A percentile compares a stretch with the other conserved stretches of the same genome.
phyloP scores from a whole-genome alignment of 23 tunicate species.

The Ciona savignyi region DNA sequence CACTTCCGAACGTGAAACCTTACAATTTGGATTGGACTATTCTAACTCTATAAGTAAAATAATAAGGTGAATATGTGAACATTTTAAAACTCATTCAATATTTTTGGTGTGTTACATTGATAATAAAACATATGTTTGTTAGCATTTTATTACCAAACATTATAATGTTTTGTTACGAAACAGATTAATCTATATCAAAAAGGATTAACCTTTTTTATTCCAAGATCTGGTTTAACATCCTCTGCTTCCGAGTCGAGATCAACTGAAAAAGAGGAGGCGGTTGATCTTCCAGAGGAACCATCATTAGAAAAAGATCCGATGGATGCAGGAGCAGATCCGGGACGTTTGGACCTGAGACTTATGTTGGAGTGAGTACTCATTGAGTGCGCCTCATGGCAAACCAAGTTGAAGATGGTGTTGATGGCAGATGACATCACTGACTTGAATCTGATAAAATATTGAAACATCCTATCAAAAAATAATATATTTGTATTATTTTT shows the following conservation, averaged over 20 bases:
- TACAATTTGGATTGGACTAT: too few species aligned
- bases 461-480: too few species aligned
- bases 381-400: constrained; percentile 53
- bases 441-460: constrained; percentile 12
- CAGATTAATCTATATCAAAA: too few species aligned
- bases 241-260: constrained; percentile 9
- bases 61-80: too few species aligned
- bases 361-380: constrained; percentile 20
- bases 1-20: too few species aligned
- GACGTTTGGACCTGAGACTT: constrained; percentile 11
- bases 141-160: too few species aligned
- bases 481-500: too few species aligned
- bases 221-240: constrained; percentile 7
- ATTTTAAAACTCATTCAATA: too few species aligned
- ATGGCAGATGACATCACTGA: constrained; percentile 24
- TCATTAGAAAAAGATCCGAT: constrained; percentile 3
- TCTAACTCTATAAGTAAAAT: too few species aligned
- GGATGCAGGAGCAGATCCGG: constrained; percentile 53
- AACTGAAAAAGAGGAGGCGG: constrained; percentile 21
- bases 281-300: constrained; percentile 15
- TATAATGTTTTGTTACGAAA: too few species aligned
- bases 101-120: too few species aligned
- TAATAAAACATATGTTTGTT: too few species aligned
- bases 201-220: neutral
- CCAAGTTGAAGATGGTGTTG: constrained; percentile 13